These are phyloP conservation scores for Acanthococcus lagerstroemiae DNA, from an alignment of 2,888 invertebrate genomes.

Conservation along the genomic window DNA sequence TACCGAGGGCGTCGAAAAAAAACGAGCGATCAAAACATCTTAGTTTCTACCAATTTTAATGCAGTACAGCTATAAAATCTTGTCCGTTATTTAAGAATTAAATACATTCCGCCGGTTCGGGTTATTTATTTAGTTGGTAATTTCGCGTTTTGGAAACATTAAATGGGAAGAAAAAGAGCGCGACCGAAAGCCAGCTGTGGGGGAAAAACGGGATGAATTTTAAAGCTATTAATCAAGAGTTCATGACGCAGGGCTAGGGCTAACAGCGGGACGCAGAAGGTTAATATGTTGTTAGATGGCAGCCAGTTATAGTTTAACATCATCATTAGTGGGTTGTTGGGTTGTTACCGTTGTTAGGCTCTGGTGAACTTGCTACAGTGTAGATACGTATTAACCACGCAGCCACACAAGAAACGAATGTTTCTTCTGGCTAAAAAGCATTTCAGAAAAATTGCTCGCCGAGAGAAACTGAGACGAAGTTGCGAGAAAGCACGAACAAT, in stretches of 20 bases:
- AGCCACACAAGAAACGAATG: not conserved
- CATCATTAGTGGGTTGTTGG: constrained; percentile 13
- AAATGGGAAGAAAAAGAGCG: not conserved
- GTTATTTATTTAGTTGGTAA: not conserved
- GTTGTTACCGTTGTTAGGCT: constrained; percentile 18
- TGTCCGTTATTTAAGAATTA: too few relatives aligned
- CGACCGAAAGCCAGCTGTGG: not conserved
- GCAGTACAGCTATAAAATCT: too few relatives aligned
- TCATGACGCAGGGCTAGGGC: constrained; percentile 1
- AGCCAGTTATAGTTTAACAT: constrained; percentile 18
- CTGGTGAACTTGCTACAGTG: not conserved
- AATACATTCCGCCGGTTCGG: not conserved
- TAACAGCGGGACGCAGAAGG: constrained; percentile 7
- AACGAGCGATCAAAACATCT: too few relatives aligned
- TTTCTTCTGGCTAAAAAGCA: not conserved
- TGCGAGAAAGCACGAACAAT: not conserved
- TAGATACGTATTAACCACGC: too few relatives aligned
- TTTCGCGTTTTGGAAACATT: not conserved
- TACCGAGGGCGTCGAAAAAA: too few relatives aligned
- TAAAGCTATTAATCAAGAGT: constrained; percentile 18
- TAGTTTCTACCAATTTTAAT: too few relatives aligned
- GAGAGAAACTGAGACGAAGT: too few relatives aligned
- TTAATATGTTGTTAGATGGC: constrained; percentile 18
- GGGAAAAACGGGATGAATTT: constrained; percentile 5
- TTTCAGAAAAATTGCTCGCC: not conserved